A percentile compares a stretch with the other conserved stretches of the same genome.
phyloP scores from a whole-genome alignment of 1,140 invertebrate genomes.

The Neodiprion pinetum region DNA sequence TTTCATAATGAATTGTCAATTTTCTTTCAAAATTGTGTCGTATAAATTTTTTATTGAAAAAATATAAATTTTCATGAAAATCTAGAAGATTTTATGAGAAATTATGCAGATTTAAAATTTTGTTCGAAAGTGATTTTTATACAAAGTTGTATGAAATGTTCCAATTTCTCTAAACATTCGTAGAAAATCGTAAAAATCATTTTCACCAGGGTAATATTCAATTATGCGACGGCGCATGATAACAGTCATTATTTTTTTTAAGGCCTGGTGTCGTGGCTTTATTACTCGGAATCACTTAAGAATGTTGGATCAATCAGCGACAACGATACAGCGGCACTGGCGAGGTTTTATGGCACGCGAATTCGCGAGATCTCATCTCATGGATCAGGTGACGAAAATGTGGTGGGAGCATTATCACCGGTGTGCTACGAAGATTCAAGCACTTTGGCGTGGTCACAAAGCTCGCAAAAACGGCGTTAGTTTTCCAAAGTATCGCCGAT shows the following conservation, averaged over 20 bases:
- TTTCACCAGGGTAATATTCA: not conserved
- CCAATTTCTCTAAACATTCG: too few relatives aligned
- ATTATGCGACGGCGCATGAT: not conserved
- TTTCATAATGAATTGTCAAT: not conserved
- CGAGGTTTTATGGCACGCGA: conserved; percentile 33
- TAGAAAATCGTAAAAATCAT: too few relatives aligned
- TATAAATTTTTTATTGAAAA: not conserved
- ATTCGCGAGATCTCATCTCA: conserved; percentile 22
- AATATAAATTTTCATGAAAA: not conserved
- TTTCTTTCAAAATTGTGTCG: not conserved
- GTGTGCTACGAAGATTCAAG: conserved; percentile 42
- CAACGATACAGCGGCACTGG: conserved; percentile 41
- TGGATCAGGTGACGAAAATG: conserved; percentile 27
- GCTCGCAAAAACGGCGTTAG: conserved; percentile 31
- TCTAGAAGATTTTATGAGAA: conserved; percentile 11
- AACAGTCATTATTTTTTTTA: not conserved
- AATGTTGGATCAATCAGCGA: conserved; percentile 32
- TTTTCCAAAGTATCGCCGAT: conserved; percentile 27
- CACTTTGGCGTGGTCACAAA: conserved; percentile 42
- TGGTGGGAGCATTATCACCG: conserved; percentile 35
- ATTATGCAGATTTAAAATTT: not conserved
- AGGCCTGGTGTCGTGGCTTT: conserved; percentile 46
- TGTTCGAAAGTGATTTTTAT: too few relatives aligned
- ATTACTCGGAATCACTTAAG: conserved; percentile 36
- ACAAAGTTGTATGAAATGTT: too few relatives aligned